Evolutionary conservation across 92 coral and sea anemone species (phyloP).

Genomic region (Plumapathes pennacea): DNA sequence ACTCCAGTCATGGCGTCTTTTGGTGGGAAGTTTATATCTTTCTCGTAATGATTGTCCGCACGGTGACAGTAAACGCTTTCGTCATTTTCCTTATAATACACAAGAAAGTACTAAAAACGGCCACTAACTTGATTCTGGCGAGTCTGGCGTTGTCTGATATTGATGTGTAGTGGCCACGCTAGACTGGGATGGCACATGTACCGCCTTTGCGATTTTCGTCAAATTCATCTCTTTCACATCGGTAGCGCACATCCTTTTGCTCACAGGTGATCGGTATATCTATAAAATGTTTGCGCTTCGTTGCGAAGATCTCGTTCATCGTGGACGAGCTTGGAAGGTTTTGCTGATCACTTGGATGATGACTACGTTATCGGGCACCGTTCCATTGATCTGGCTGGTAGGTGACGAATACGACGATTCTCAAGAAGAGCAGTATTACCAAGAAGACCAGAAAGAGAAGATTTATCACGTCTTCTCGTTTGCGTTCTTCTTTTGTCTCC

Average conservation of each 20-base stretch:
- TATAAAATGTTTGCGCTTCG: constrained; percentile 31
- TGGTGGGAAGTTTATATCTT: too few species aligned
- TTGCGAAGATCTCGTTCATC: constrained; percentile 10
- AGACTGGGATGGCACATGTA: too few species aligned
- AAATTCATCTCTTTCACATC: constrained; percentile 15
- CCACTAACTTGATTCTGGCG: constrained; percentile 23
- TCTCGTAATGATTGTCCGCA: constrained; percentile 6
- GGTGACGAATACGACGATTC: not conserved
- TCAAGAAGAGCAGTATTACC: not conserved
- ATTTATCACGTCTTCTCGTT: constrained; percentile 4
- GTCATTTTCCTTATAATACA: constrained; percentile 15
- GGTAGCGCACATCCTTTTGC: constrained; percentile 22
- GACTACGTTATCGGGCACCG: not conserved
- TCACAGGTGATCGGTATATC: constrained; percentile 38
- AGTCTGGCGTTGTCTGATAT: constrained; percentile 39
- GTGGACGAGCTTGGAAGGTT: not conserved
- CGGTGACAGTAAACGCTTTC: constrained; percentile 6
- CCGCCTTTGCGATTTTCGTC: constrained; percentile 1
- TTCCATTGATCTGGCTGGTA: constrained; percentile 18
- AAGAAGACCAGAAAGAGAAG: constrained; percentile 3
- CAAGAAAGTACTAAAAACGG: constrained; percentile 2
- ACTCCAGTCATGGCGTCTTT: too few species aligned
- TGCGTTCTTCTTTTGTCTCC: constrained; percentile 10
- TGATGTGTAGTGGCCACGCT: too few species aligned
- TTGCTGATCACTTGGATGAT: constrained; percentile 14